Conservation (phyloP, 2,113 vertebrate species). For the Oxyruncus cristatus region DNA sequence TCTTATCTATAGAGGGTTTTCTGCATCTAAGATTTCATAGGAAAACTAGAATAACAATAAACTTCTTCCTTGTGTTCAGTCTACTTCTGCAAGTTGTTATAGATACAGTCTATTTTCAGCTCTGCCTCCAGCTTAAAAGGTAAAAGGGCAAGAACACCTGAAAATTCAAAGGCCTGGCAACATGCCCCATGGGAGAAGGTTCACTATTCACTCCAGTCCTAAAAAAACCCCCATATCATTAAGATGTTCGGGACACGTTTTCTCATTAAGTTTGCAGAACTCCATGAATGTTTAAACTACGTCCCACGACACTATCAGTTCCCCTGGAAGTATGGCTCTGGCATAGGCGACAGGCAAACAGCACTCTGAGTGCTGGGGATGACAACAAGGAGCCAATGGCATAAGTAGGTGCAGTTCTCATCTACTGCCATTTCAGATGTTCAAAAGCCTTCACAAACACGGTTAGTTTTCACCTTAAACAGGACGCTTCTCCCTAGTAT, state of each 20-base stretch:
- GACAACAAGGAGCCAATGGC: neutral
- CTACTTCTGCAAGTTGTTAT: neutral
- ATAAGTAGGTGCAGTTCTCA: neutral
- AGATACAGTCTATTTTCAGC: neutral
- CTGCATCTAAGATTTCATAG: fast-evolving
- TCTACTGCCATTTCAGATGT: neutral
- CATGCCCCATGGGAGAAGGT: neutral
- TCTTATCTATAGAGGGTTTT: neutral
- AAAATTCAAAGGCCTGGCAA: neutral
- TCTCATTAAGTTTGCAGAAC: neutral
- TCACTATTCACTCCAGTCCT: neutral
- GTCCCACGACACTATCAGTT: neutral
- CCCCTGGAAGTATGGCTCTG: too few species aligned
- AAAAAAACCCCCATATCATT: neutral
- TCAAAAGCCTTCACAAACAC: neutral
- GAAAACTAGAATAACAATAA: neutral
- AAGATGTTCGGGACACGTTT: neutral
- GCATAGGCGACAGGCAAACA: neutral
- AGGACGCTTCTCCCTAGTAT: neutral
- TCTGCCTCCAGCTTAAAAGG: neutral
- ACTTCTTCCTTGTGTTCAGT: neutral
- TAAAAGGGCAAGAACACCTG: neutral
- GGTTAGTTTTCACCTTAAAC: neutral
- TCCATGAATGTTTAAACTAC: neutral
- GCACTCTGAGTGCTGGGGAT: neutral